Evolutionary conservation across 2,113 vertebrate species (phyloP), one percentile per base, ranked within the genome.

Genomic region (Stegastes partitus): DNA sequence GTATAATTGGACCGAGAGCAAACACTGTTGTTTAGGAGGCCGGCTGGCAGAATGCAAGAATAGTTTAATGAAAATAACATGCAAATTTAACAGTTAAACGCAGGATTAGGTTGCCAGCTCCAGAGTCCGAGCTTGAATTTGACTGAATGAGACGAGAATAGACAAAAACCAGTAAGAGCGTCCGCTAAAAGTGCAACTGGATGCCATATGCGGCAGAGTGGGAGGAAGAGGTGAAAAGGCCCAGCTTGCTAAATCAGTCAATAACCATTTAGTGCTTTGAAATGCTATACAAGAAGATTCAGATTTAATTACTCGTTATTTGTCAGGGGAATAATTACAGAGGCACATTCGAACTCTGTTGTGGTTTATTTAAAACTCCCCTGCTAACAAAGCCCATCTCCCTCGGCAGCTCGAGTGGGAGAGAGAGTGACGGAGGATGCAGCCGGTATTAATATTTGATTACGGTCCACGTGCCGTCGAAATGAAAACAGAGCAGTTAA

Each of bases 1-100:
- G 82, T 77, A 11, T 87, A 81, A 87, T 85, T 89, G 77, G 77
- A 82, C 64, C 51, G 74, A 70, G 81, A 62, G 64, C 2, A 23
- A 51, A 64, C 68, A 5, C 25, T 61, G 65, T 64, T 68, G 78
- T 79, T 59, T 19, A 34, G 59, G 19, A 71, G 68, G 54, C 66
- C 42, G 51, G 39, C 53, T 63, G 84, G 64, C 80, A 61, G 25
- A 8, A 15, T 10, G 61, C 0, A 47, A 11, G 15, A 50, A 9
- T 25, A 57, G 28, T 34, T 21, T 21, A 11, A 39, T 45, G 42
- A 22, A 25, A 16, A 50, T 34, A 62, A 31, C 37, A 81, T 74
- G 64, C 31, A 79, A 50, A 44, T 77, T 26, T 58, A 59, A 82
- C 44, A 68, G 65, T 79, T 67, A 65, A 61, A 55, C 18, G 12